A percentile compares a stretch with the other conserved stretches of the same genome.
Conservation (phyloP, 1,140 invertebrate genomes). For the Lamellibrachia luymesi region DNA sequence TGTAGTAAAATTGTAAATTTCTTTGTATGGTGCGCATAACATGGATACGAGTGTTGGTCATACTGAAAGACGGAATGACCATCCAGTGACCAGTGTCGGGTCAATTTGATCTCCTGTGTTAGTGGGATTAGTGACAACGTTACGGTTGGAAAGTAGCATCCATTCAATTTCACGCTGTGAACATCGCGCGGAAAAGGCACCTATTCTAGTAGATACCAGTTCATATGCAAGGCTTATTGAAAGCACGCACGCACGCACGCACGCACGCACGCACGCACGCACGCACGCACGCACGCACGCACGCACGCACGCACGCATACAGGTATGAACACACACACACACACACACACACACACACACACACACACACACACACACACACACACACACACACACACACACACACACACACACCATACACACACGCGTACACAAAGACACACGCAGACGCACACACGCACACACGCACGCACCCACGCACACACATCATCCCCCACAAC, state of each 20-base stretch:
- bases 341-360: constrained; percentile 17
- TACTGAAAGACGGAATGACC: neutral
- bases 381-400: too few species aligned
- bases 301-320: neutral
- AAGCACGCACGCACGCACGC: too few species aligned
- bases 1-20: too few species aligned
- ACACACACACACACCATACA: neutral
- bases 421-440: neutral
- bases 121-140: neutral
- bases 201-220: neutral
- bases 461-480: neutral
- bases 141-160: neutral
- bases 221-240: too few species aligned
- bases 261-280: neutral
- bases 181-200: neutral
- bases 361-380: neutral
- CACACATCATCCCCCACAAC: neutral
- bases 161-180: neutral
- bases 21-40: too few species aligned
- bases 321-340: neutral
- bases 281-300: neutral
- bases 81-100: neutral
- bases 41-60: too few species aligned
- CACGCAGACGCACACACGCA: neutral
- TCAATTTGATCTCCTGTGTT: neutral